A percentile compares a stretch with the other conserved stretches of the same genome.
Conservation (phyloP, 92 coral and sea anemone species). For the Plumapathes pennacea region DNA sequence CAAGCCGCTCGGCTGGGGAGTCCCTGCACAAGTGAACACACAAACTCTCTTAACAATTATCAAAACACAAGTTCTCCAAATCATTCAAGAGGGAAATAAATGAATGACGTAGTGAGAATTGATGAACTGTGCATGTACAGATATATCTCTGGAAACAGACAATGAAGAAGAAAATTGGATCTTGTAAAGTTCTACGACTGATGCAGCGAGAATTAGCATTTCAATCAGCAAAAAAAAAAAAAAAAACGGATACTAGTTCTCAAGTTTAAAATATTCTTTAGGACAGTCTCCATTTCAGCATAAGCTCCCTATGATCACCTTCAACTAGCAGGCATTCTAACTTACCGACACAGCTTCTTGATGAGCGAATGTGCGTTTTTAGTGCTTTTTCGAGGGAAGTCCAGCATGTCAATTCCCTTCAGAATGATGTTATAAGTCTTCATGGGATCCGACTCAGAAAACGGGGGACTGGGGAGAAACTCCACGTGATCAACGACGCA, state of each 20-base stretch:
- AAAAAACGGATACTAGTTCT: neutral
- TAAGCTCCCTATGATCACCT: no score
- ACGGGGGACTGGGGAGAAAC: conserved; percentile 74
- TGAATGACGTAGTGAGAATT: neutral
- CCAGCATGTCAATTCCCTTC: conserved; percentile 97
- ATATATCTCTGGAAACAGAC: no score
- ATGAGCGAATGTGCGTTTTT: conserved; percentile 89
- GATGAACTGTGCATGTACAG: no score
- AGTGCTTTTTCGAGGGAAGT: conserved; percentile 90
- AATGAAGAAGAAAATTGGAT: no score
- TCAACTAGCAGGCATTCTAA: neutral
- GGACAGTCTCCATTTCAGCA: no score
- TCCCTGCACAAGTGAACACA: conserved; percentile 65
- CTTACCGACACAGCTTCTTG: conserved; percentile 96
- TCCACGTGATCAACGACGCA: neutral
- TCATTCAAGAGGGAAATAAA: neutral
- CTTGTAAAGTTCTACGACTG: no score
- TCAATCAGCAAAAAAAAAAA: no score
- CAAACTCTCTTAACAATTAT: no score
- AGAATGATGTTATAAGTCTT: conserved; percentile 96
- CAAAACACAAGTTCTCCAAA: no score
- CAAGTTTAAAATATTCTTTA: neutral
- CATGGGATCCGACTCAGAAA: conserved; percentile 98
- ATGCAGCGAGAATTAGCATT: no score
- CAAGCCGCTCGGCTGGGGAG: conserved; percentile 92